phyloP scores from a whole-genome alignment of 2,113 vertebrate species.

The Herpetotheres cachinnans region DNA sequence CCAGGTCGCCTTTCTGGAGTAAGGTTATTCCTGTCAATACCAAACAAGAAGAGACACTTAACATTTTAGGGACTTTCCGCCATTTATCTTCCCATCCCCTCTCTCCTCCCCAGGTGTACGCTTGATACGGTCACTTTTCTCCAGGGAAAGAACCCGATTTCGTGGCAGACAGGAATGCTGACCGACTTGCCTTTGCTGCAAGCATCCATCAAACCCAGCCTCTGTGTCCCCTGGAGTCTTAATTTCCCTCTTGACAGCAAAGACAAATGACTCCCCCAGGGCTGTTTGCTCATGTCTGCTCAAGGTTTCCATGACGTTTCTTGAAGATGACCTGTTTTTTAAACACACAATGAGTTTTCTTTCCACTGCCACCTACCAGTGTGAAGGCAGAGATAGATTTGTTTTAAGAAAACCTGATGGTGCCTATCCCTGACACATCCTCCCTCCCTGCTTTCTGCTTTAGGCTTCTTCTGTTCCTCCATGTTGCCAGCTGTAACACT shows the following conservation, averaged over 20 bases:
- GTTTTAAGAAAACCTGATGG: not conserved
- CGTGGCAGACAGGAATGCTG: not conserved
- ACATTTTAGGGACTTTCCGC: not conserved
- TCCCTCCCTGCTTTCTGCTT: not conserved
- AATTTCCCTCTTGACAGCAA: conserved; percentile 64
- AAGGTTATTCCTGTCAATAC: not conserved
- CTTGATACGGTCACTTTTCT: not conserved
- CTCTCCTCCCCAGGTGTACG: not conserved
- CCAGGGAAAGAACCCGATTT: not conserved
- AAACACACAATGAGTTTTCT: not conserved
- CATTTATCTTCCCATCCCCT: not conserved
- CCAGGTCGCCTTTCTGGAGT: not conserved
- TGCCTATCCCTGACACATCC: not conserved
- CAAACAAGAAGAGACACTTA: not conserved
- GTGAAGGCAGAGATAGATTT: not conserved
- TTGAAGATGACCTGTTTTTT: conserved; percentile 39
- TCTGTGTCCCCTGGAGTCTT: conserved; percentile 14
- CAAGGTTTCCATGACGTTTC: not conserved
- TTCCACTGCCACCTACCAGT: not conserved
- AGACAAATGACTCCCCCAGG: conserved; percentile 37
- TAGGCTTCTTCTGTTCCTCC: not conserved
- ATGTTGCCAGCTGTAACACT: not conserved
- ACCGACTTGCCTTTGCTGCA: not conserved
- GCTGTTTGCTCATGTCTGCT: conserved; percentile 44
- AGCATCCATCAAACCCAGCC: conserved; percentile 41